A percentile compares a stretch with the other conserved stretches of the same genome.
These are phyloP conservation scores for Tangara arthus DNA, from an alignment of 2,797 vertebrate genomes.

Conservation along the genomic window DNA sequence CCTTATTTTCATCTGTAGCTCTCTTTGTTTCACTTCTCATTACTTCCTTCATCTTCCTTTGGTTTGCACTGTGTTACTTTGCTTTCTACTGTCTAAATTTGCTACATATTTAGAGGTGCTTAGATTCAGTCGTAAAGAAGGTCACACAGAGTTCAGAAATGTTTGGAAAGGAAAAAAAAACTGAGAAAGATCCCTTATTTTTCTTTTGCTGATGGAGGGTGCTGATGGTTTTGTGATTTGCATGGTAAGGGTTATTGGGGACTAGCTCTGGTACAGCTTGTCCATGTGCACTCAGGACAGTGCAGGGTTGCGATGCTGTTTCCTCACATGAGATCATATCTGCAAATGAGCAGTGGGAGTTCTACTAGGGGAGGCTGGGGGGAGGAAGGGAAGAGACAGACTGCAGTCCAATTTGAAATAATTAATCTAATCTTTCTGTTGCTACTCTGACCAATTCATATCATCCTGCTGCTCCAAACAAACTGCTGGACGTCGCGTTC, in stretches of 20 bases:
- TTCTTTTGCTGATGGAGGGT: neutral
- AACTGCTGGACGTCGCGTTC: neutral
- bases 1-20: conserved; percentile 51
- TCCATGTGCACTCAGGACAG: neutral
- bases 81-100: conserved; percentile 43
- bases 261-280: neutral
- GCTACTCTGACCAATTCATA: neutral
- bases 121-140: conserved; percentile 68
- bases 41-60: conserved; percentile 34
- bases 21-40: conserved; percentile 42
- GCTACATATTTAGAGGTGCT: conserved; percentile 57
- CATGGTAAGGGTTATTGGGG: neutral
- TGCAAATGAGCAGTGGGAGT: neutral
- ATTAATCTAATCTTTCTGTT: conserved; percentile 14
- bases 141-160: conserved; percentile 79
- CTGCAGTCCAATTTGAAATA: neutral
- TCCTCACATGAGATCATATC: neutral
- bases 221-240: conserved; percentile 37
- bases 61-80: conserved; percentile 15
- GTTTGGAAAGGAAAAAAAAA: conserved; percentile 68
- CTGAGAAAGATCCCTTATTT: conserved; percentile 33
- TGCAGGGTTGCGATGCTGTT: neutral
- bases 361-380: neutral
- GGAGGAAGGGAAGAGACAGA: neutral
- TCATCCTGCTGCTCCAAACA: conserved; percentile 3